Evolutionary conservation across 23 tunicate genomes (phyloP).

Genomic region (Diplosoma virens): DNA sequence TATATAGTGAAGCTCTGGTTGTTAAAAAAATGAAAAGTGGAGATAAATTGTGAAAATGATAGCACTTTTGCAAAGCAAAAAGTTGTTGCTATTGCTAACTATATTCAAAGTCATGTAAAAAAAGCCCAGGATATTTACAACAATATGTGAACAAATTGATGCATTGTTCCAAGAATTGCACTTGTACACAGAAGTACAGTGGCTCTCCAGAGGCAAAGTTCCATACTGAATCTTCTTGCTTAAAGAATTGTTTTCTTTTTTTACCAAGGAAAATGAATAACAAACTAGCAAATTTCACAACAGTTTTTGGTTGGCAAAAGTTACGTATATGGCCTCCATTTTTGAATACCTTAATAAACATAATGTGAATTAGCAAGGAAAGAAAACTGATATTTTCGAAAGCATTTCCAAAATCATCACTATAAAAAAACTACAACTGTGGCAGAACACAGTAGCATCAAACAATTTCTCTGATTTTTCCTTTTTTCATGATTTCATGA

Average conservation of each 20-base stretch:
- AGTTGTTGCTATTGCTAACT: conserved; percentile 25
- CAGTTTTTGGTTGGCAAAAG: conserved; percentile 31
- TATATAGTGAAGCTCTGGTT: conserved; percentile 6
- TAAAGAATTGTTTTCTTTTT: neutral
- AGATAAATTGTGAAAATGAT: conserved; percentile 15
- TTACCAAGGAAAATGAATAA: conserved; percentile 27
- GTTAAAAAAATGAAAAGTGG: conserved; percentile 15
- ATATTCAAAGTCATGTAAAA: conserved; percentile 21
- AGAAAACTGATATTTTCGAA: conserved; percentile 14
- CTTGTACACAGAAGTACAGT: conserved; percentile 16
- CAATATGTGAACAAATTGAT: conserved; percentile 26
- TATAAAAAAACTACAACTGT: neutral
- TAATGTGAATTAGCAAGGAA: neutral
- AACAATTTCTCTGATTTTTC: conserved; percentile 4
- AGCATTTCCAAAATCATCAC: neutral
- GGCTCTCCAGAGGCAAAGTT: conserved; percentile 35
- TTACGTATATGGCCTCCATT: conserved; percentile 18
- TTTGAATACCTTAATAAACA: no score
- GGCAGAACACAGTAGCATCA: neutral
- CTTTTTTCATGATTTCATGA: conserved; percentile 17
- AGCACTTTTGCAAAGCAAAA: conserved; percentile 9
- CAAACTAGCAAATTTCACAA: conserved; percentile 24
- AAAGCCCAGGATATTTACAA: conserved; percentile 24
- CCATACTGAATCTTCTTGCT: conserved; percentile 9
- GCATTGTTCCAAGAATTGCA: conserved; percentile 18